These are phyloP conservation scores for Lepidurus couesii DNA, from an alignment of 1,140 invertebrate genomes.

Conservation along the genomic window DNA sequence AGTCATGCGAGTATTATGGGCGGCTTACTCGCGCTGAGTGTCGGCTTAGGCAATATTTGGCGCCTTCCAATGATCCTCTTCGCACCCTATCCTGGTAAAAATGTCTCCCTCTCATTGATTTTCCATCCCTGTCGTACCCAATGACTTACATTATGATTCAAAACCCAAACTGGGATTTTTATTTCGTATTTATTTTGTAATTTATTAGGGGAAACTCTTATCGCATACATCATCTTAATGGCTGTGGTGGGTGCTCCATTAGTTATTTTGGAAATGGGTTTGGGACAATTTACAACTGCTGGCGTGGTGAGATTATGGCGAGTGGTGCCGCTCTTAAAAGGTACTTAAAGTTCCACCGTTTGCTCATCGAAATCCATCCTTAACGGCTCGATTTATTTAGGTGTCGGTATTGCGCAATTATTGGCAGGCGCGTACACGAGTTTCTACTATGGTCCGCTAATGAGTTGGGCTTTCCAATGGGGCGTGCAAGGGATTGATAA, in stretches of 20 bases:
- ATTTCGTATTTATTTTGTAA: constrained; percentile 2
- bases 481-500: constrained; percentile 18
- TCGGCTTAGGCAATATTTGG: constrained; percentile 31
- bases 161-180: background rate
- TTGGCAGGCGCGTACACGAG: background rate
- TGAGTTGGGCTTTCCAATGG: background rate
- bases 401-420: background rate
- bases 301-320: constrained; percentile 16
- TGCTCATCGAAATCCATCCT: too few relatives aligned
- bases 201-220: constrained; percentile 26
- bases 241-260: constrained; percentile 23
- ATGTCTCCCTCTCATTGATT: background rate
- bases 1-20: constrained; percentile 9
- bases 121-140: background rate
- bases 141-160: background rate
- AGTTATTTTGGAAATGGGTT: constrained; percentile 24
- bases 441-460: background rate
- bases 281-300: constrained; percentile 24
- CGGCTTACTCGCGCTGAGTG: constrained; percentile 24
- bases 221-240: constrained; percentile 33
- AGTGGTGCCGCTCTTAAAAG: constrained; percentile 29
- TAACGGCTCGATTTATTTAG: background rate
- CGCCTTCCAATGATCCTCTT: constrained; percentile 30
- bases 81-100: constrained; percentile 30
- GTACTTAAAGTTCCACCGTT: background rate